phyloP scores from a whole-genome alignment of 2,888 invertebrate genomes.

The Tyria jacobaeae region DNA sequence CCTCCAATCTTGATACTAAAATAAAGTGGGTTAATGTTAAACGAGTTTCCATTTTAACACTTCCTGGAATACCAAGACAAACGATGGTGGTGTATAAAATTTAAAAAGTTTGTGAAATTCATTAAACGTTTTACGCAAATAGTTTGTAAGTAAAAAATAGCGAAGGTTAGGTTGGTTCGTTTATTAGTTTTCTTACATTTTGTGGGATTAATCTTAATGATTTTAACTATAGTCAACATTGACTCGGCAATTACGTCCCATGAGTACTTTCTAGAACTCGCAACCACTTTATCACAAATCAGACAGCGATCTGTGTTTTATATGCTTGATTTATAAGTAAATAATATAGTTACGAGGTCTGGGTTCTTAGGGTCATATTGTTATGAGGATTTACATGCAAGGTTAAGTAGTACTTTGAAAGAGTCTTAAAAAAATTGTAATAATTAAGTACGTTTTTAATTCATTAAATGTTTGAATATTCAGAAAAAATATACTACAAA shows the following conservation, averaged over 20 bases:
- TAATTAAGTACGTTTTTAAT: too few species aligned
- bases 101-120: conserved; percentile 36
- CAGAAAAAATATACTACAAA: too few species aligned
- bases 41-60: conserved; percentile 35
- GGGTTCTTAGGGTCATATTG: too few species aligned
- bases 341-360: too few species aligned
- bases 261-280: not conserved
- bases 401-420: too few species aligned
- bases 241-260: not conserved
- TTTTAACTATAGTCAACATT: not conserved
- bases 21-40: conserved; percentile 28
- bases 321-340: too few species aligned
- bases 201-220: too few species aligned
- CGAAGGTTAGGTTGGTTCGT: conserved; percentile 5
- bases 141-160: conserved; percentile 18
- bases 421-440: too few species aligned
- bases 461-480: too few species aligned
- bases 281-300: too few species aligned
- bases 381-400: too few species aligned
- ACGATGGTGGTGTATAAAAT: conserved; percentile 28
- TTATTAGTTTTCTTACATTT: conserved; percentile 6
- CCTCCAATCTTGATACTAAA: conserved; percentile 18
- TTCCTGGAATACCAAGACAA: conserved; percentile 27
- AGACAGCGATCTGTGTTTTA: too few species aligned
- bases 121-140: conserved; percentile 27